Evolutionary conservation across 2,888 invertebrate genomes (phyloP), one percentile per base, ranked within the genome.

Genomic region (Megaustenia siamemsis): DNA sequence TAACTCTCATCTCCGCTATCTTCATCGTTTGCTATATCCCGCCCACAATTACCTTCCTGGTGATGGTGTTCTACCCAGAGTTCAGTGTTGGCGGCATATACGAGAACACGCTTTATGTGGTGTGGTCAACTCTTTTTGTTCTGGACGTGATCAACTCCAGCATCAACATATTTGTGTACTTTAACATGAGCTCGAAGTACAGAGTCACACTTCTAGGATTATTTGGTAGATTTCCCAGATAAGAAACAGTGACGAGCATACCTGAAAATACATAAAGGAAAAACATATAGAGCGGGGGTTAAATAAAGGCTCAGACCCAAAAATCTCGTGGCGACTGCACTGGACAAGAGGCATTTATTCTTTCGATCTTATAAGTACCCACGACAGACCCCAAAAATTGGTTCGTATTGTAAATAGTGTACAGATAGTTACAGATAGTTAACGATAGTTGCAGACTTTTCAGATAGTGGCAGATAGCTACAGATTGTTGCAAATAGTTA

Each of bases 71-170:
- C 2, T 32, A 35, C n/a, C 76, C 76, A 2, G 53, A 76, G 12
- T 53, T 53, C 53, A 56, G 76, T 21, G 24, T 35, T 18, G n/a
- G 6, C 35, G 76, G 76, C 6, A 49, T 35, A 24, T 56, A 24
- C n/a, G 21, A 53, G 21, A 76, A 53, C 21, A 21, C 12, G 56
- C 56, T 53, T 35, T 76, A 24, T 21, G 53, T 53, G 18, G 3
- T 35, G 18, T 76, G 76, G 76, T 76, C 53, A 5, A 6, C 56
- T 2, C 53, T 56, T 0, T 35, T 53, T 35, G 56, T 53, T 3
- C 6, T 76, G 43, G 76, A 53, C 21, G 56, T 35, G 4, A 15
- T 76, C 38, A 76, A 76, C 56, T 76, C 76, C 35, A 76, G 76
- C 38, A 38, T 56, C 1, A 76, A 76, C 38, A 76, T 76, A 10